Conservation (phyloP, 2,113 vertebrate genomes). For the Dasypus novemcinctus region DNA sequence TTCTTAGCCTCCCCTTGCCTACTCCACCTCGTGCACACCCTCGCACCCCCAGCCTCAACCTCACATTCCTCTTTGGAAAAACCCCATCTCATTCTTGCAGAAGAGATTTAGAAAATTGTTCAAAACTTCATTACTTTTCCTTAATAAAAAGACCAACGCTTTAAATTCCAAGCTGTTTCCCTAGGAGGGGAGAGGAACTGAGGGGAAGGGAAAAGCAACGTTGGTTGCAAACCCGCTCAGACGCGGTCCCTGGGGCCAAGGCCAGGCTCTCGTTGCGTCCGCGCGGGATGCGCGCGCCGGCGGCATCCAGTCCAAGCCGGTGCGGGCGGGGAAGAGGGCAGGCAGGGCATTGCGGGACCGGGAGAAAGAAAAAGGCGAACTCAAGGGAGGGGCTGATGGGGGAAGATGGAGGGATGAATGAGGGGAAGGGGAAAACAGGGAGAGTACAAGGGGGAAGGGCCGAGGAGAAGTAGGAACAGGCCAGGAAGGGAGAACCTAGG, state of each 20-base stretch:
- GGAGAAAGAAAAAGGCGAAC: not conserved
- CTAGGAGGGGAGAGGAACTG: not conserved
- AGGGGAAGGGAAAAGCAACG: slow-evolving; percentile 38
- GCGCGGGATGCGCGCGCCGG: slow-evolving; percentile 34
- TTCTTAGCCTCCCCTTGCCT: not conserved
- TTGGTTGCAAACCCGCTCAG: slow-evolving; percentile 39
- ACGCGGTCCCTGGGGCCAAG: slow-evolving; percentile 24
- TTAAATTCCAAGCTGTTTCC: slow-evolving; percentile 76
- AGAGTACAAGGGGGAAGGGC: not conserved
- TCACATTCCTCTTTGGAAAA: slow-evolving; percentile 48
- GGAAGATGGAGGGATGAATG: not conserved
- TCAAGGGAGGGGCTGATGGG: not conserved
- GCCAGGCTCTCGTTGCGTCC: slow-evolving; percentile 61
- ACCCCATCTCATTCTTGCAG: not conserved
- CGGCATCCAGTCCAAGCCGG: slow-evolving; percentile 67
- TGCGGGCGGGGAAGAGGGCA: not conserved
- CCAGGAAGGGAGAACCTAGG: not conserved
- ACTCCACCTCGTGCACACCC: not conserved
- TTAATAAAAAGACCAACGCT: not conserved
- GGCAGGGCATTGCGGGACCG: not conserved
- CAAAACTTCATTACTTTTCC: not conserved
- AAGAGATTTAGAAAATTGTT: slow-evolving; percentile 1
- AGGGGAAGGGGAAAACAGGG: not conserved
- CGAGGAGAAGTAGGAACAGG: not conserved
- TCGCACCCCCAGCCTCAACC: not conserved